Evolutionary conservation across 2,797 vertebrate species (phyloP), one percentile per base, ranked within the genome.

Genomic region (Hephaestus fuliginosus): DNA sequence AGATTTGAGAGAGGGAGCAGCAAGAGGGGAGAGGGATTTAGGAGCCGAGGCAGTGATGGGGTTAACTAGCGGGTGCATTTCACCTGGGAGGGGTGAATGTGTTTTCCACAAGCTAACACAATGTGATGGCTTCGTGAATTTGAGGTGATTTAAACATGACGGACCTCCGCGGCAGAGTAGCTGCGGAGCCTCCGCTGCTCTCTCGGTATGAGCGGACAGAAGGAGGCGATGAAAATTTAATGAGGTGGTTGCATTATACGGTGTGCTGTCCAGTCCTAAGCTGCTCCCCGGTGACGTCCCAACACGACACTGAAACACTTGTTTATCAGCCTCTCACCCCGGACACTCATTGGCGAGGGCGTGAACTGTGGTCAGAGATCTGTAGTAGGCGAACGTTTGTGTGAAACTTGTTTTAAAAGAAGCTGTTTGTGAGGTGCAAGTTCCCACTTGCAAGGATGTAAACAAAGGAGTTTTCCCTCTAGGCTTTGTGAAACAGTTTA

Each of bases 191-290:
- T 43, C 41, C 57, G 41, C 48, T 39, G 73, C 75, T 76, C 72
- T 76, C 53, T 7, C 46, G 33, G 63, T 85, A 64, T n/a, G 79
- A 72, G 80, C 49, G 25, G 79, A 82, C 76, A 72, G 84, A 81
- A 71, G 80, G 74, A 82, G 74, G 81, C 52, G 64, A 85, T 94
- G 76, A 92, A 91, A 92, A 72, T 86, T 93, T 94, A 89, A 93
- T 91, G 87, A 88, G 78, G 52, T 78, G 84, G 80, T 89, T 88
- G 80, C 79, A 78, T 86, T 88, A 81, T 89, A 82, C 57, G 52
- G 74, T 78, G 68, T 43, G 70, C 74, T 39, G 86, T 85, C 81
- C 61, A 18, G 81, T 75, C 64, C 43, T 81, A 69, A 86, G 80
- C 86, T 74, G 83, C 72, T 87, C 88, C 82, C 55, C 56, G 13